These are phyloP conservation scores for Laticauda colubrina DNA, from an alignment of 2,113 vertebrate species.

Conservation along the genomic window DNA sequence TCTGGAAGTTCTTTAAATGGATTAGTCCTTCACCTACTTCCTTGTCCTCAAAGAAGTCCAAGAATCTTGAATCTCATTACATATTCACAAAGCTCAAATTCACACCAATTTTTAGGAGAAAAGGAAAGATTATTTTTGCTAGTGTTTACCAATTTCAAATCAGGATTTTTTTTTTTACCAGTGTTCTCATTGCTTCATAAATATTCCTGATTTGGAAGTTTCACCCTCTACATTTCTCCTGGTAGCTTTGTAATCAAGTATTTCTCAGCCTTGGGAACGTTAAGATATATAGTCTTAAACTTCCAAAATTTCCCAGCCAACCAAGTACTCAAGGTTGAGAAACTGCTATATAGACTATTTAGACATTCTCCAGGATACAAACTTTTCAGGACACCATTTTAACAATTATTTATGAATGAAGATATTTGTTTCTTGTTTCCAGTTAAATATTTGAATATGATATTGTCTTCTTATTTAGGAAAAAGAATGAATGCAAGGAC, in stretches of 20 bases:
- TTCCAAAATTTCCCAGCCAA: neutral
- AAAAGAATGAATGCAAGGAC: neutral
- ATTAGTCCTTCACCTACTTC: neutral
- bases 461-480: neutral
- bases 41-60: neutral
- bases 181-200: neutral
- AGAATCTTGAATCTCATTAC: neutral
- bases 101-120: neutral
- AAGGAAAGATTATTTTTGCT: neutral
- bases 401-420: neutral
- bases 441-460: neutral
- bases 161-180: neutral
- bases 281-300: neutral
- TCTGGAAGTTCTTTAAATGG: neutral
- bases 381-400: neutral
- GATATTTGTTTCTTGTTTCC: neutral
- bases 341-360: neutral
- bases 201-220: neutral
- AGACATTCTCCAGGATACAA: neutral
- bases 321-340: neutral
- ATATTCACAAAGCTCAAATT: neutral
- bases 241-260: neutral
- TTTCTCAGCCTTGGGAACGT: neutral
- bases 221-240: neutral
- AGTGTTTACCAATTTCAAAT: neutral